Evolutionary conservation across 2,888 invertebrate species (phyloP).

Genomic region (Eristalis arbustorum): DNA sequence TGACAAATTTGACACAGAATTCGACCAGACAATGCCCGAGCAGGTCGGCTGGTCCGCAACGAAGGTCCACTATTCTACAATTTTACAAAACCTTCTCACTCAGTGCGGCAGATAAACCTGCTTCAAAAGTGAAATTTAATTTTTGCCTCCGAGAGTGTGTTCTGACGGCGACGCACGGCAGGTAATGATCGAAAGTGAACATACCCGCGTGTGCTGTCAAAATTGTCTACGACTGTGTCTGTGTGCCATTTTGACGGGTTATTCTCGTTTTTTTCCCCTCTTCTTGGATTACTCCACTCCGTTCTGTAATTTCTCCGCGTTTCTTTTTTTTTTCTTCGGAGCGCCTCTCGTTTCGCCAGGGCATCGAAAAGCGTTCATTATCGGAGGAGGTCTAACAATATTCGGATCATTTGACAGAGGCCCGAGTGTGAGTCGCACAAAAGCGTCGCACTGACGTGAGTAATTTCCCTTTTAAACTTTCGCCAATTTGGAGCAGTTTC

Average conservation of each 20-base stretch:
- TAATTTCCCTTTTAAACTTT: slow-evolving; percentile 64
- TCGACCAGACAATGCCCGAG: not conserved
- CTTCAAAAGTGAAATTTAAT: slow-evolving; percentile 64
- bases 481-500: slow-evolving; percentile 42
- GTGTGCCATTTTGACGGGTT: slow-evolving; percentile 22
- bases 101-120: slow-evolving; percentile 8
- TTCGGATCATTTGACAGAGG: slow-evolving; percentile 31
- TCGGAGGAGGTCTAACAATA: slow-evolving; percentile 22
- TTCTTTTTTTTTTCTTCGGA: slow-evolving; percentile 18
- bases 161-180: not conserved
- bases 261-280: not conserved
- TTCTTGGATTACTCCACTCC: not conserved
- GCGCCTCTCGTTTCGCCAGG: not conserved
- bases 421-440: not conserved
- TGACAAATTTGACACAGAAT: not conserved
- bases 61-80: not conserved
- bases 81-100: not conserved
- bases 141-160: slow-evolving; percentile 9
- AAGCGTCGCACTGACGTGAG: slow-evolving; percentile 3
- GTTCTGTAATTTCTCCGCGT: slow-evolving; percentile 38
- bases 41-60: not conserved
- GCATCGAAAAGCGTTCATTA: slow-evolving; percentile 15
- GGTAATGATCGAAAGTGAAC: slow-evolving; percentile 57
- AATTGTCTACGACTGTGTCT: not conserved
- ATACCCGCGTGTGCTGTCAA: slow-evolving; percentile 11